Percentiles rank a stretch among this genome's conserved stretches.
phyloP scores from a whole-genome alignment of 2,888 invertebrate genomes.

The Apamea crenata region DNA sequence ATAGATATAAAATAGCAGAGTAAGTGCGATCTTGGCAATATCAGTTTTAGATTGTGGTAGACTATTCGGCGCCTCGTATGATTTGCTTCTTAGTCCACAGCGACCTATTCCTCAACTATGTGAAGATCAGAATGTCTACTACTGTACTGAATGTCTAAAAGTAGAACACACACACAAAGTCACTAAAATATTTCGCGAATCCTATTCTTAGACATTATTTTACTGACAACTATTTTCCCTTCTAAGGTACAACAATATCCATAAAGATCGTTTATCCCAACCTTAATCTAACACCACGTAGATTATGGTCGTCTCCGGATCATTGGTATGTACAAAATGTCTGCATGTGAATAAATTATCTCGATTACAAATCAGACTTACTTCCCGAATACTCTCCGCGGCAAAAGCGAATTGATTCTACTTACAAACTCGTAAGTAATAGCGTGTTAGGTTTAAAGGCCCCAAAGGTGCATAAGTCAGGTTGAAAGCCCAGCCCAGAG shows the following conservation, averaged over 20 bases:
- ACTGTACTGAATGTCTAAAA: too few relatives aligned
- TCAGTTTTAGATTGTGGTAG: background rate
- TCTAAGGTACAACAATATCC: background rate
- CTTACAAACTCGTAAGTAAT: conserved; percentile 17
- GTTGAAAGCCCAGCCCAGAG: conserved; percentile 26
- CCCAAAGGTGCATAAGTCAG: conserved; percentile 10
- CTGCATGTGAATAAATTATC: conserved; percentile 41
- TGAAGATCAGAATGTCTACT: background rate
- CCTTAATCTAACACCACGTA: conserved; percentile 14
- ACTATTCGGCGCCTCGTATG: background rate
- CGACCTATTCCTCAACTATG: background rate
- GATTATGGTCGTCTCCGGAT: background rate
- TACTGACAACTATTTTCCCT: conserved; percentile 13
- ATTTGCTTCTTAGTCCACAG: background rate
- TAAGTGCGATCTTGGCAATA: background rate
- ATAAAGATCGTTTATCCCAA: conserved; percentile 18
- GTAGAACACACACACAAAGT: background rate
- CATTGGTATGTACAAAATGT: conserved; percentile 33
- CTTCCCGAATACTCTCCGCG: conserved; percentile 33
- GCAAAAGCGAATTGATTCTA: conserved; percentile 40
- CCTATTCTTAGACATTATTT: background rate
- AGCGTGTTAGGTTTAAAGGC: conserved; percentile 13
- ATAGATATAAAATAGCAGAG: background rate
- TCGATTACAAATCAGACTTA: conserved; percentile 28
- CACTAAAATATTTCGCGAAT: background rate